Conservation (phyloP, 2,113 vertebrate species). For the Cathartes aura region DNA sequence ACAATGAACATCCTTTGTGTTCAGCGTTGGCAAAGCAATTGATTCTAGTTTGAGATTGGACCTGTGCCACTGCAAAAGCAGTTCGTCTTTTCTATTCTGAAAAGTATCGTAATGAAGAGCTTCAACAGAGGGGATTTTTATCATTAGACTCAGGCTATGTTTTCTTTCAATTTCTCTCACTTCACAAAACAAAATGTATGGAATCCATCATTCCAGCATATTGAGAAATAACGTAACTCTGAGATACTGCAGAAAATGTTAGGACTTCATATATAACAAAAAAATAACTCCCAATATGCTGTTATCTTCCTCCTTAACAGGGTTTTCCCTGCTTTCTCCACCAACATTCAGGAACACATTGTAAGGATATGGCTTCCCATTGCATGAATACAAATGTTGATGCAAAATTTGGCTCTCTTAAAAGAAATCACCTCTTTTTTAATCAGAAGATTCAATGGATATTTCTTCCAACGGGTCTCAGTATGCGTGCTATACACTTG, state of each 20-base stretch:
- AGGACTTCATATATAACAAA: not conserved
- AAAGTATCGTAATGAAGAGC: conserved; percentile 58
- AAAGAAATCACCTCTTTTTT: not conserved
- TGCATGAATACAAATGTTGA: not conserved
- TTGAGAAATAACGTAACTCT: conserved; percentile 25
- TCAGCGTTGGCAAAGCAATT: conserved; percentile 77
- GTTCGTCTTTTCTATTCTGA: conserved; percentile 71
- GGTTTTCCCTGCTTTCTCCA: not conserved
- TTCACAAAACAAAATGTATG: not conserved
- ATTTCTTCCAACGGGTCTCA: not conserved
- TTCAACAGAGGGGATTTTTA: conserved; percentile 33
- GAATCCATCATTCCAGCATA: conserved; percentile 16
- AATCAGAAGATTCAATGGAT: not conserved
- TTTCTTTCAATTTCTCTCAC: conserved; percentile 35
- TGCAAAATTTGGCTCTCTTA: not conserved
- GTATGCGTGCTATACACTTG: not conserved
- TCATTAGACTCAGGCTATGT: not conserved
- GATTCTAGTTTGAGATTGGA: conserved; percentile 80
- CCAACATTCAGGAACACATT: not conserved
- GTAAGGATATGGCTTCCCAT: not conserved
- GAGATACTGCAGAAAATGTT: not conserved
- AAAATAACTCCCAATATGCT: not conserved
- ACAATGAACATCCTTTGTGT: conserved; percentile 83
- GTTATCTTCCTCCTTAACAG: not conserved
- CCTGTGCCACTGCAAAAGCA: conserved; percentile 63